Evolutionary conservation across 1,140 invertebrate species (phyloP), one percentile per base, ranked within the genome.

Genomic region (Tetramorium simillimum): DNA sequence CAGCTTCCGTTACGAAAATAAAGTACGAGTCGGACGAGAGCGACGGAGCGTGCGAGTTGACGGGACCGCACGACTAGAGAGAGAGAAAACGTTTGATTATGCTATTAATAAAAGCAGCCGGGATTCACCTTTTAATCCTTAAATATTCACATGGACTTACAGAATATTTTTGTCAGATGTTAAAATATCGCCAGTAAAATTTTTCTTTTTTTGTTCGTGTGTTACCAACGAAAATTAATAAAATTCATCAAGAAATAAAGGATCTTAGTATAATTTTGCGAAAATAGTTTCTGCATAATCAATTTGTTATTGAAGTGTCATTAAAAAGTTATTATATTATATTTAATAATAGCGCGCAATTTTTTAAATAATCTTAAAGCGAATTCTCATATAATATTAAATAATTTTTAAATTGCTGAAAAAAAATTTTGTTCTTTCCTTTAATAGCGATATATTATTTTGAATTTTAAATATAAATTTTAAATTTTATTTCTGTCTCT

Each of bases 1-100:
- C 86, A 49, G 85, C 82, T 92, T 89, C 92, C 92, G 92, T 92
- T 91, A 91, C 90, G 76, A 91, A 92, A 92, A 92, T 91, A 92
- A 91, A 88, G 81, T 60, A 77, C 62, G 60, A 81, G 72, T 81
- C 18, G 73, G 65, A 86, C 63, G 88, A 80, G 46, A 51, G 85
- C 78, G 78, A 72, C 88, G 84, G 78, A 90, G 88, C 89, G 89
- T 90, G 77, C 89, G 60, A 89, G 65, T 85, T 58, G 80, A 82
- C 80, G 53, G 40, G 67, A 58, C 51, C 37, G 51, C 51, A 73
- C 40, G 80, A 84, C 67, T n/a, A 62, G 80, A 84, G 70, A 77
- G 4, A 46, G 51, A 70, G 84, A 63, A 73, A 70, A 3, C 40
- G n/a, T 73, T 89, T 62, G 58, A 90, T 89, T 89, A 58, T 89